These are phyloP conservation scores for Ylistrum balloti DNA, from an alignment of 1,140 invertebrate genomes.

Conservation along the genomic window DNA sequence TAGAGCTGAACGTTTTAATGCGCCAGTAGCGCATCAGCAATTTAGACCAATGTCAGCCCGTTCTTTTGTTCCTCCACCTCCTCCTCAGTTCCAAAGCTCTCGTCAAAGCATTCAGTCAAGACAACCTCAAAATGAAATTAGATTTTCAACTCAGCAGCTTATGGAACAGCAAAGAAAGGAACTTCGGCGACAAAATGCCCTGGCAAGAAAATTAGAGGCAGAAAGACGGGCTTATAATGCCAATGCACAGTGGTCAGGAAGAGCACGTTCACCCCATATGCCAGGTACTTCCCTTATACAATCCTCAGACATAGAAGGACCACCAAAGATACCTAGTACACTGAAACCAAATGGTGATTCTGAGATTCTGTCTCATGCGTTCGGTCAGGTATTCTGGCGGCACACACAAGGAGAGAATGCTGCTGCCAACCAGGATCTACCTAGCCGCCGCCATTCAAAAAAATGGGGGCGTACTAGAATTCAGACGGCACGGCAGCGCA, in stretches of 20 bases:
- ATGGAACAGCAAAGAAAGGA: slow-evolving; percentile 18
- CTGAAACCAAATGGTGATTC: neutral
- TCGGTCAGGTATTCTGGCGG: neutral
- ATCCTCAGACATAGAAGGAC: neutral
- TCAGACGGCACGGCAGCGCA: neutral
- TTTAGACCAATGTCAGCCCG: neutral
- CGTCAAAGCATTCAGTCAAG: neutral
- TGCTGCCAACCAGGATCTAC: neutral
- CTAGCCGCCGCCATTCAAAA: neutral
- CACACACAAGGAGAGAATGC: neutral
- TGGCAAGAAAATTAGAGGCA: neutral
- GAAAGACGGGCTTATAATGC: neutral
- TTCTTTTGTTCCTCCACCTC: neutral
- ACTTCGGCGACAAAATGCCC: neutral
- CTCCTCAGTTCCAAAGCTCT: neutral
- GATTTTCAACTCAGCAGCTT: neutral
- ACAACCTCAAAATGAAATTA: neutral
- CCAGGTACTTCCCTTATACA: neutral
- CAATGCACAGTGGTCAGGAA: neutral
- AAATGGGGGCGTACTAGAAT: neutral
- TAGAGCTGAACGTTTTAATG: neutral
- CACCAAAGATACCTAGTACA: neutral
- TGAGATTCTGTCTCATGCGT: neutral
- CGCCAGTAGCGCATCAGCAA: neutral
- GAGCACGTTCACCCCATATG: neutral